Percentiles rank a stretch among this genome's conserved stretches.
Conservation (phyloP, 2,797 vertebrate species). For the Perodicticus potto region DNA sequence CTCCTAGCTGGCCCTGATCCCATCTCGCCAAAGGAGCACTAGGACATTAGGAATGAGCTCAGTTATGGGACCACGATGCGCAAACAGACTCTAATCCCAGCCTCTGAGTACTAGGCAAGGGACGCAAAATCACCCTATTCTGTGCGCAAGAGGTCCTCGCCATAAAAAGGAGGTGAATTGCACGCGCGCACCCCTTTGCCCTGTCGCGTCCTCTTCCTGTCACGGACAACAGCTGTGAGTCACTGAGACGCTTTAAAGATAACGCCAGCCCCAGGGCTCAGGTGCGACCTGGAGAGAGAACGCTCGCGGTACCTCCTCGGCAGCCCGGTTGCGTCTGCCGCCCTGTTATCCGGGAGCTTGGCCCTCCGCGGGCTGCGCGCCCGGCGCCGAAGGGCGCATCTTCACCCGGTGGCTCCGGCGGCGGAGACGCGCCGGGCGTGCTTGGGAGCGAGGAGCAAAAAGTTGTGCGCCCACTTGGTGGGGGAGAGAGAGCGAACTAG, state of each 20-base stretch:
- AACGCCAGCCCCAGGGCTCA: slow-evolving; percentile 3
- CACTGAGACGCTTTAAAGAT: neutral
- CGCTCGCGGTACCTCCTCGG: neutral
- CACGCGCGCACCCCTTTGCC: neutral
- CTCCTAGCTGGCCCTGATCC: neutral
- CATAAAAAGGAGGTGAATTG: neutral
- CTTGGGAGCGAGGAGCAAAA: slow-evolving; percentile 79
- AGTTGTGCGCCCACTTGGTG: slow-evolving; percentile 87
- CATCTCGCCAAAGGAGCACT: neutral
- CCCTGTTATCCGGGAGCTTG: neutral
- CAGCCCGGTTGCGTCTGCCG: neutral
- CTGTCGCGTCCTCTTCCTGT: neutral
- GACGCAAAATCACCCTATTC: neutral
- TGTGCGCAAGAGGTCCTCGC: neutral
- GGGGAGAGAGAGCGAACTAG: slow-evolving; percentile 11
- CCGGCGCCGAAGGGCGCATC: slow-evolving; percentile 44
- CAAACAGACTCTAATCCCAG: neutral
- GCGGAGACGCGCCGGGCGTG: slow-evolving; percentile 77
- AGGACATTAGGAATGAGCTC: neutral
- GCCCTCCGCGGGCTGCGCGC: slow-evolving; percentile 5
- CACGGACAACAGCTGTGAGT: neutral
- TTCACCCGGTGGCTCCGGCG: slow-evolving; percentile 44
- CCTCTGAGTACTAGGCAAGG: neutral
- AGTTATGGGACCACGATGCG: neutral
- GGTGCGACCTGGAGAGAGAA: slow-evolving; percentile 21